Conservation (phyloP, 2,113 vertebrate genomes). For the Poecilia latipinna region DNA sequence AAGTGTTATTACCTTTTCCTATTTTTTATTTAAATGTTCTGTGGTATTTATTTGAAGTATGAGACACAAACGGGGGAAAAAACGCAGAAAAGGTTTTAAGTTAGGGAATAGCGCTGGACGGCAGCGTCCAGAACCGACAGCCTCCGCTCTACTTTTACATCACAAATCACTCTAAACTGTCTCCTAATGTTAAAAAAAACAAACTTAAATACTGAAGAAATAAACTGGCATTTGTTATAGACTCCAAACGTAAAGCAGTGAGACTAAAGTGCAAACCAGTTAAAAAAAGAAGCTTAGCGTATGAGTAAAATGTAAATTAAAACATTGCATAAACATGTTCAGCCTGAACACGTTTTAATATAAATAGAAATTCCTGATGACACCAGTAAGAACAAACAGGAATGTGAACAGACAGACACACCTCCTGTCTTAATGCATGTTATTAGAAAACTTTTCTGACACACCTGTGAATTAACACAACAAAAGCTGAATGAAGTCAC, state of each 20-base stretch:
- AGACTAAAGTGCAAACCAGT: background rate
- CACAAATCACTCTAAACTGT: too few relatives aligned
- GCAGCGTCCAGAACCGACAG: too few relatives aligned
- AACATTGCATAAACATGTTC: background rate
- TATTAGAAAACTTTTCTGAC: background rate
- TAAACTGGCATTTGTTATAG: background rate
- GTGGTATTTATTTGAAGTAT: too few relatives aligned
- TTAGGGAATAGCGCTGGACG: too few relatives aligned
- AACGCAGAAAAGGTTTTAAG: too few relatives aligned
- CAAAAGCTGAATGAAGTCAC: background rate
- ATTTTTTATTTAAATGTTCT: too few relatives aligned
- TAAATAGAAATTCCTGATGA: background rate
- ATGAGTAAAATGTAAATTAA: background rate
- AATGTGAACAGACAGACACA: background rate
- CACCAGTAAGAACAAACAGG: background rate
- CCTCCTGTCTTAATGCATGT: background rate
- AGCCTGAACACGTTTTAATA: background rate
- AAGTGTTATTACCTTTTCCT: too few relatives aligned
- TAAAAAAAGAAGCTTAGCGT: background rate
- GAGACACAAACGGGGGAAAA: too few relatives aligned
- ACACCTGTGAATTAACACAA: background rate
- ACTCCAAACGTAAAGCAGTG: background rate
- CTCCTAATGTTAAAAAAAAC: background rate
- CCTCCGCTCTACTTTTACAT: too few relatives aligned
- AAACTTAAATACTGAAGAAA: background rate